A percentile compares a stretch with the other conserved stretches of the same genome.
These are phyloP conservation scores for Trichogramma pretiosum DNA, from an alignment of 1,140 invertebrate genomes.

Conservation along the genomic window DNA sequence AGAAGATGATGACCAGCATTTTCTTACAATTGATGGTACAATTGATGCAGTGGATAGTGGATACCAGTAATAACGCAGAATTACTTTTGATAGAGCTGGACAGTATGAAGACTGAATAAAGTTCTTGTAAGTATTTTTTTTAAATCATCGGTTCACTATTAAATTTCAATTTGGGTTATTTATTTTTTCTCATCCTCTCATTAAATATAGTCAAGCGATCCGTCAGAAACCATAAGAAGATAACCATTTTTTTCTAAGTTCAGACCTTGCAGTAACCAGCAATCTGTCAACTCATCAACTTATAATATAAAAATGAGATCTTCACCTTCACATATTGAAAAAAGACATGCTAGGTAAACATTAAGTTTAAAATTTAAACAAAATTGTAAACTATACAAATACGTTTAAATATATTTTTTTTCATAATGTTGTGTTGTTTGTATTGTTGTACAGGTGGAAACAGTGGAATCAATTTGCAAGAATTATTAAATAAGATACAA, in stretches of 20 bases:
- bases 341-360: conserved; percentile 68
- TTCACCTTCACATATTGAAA: conserved; percentile 73
- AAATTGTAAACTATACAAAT: not conserved
- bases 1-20: too few relatives aligned
- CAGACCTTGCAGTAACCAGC: conserved; percentile 59
- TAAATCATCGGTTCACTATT: not conserved
- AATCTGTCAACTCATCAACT: conserved; percentile 48
- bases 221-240: conserved; percentile 81
- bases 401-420: not conserved
- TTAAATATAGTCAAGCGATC: conserved; percentile 66
- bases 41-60: conserved; percentile 97
- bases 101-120: conserved; percentile 92
- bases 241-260: conserved; percentile 77
- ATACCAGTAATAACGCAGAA: conserved; percentile 94
- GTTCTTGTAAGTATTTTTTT: conserved; percentile 60
- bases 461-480: conserved; percentile 82
- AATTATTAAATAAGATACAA: conserved; percentile 79
- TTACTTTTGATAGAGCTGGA: conserved; percentile 89
- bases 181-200: not conserved
- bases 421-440: conserved; percentile 23
- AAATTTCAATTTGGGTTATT: not conserved
- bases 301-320: conserved; percentile 46
- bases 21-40: conserved; percentile 87
- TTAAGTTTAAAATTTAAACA: conserved; percentile 1
- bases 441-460: conserved; percentile 82